Evolutionary conservation across 2,113 vertebrate species (phyloP).

Genomic region (Hippocampus mohnikei): DNA sequence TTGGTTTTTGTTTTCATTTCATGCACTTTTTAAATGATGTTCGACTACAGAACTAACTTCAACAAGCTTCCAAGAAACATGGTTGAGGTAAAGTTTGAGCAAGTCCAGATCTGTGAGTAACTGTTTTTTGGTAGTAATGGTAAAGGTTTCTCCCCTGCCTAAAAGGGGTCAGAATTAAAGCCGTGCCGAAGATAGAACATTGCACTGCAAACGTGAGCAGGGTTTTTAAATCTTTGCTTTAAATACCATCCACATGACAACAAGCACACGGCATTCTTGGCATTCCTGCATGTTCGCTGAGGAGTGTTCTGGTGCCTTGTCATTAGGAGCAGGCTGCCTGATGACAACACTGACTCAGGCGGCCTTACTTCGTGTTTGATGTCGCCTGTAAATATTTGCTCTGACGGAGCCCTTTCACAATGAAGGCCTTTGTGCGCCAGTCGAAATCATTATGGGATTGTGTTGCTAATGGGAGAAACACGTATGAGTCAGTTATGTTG

Average conservation of each 20-base stretch:
- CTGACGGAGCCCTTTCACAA: constrained; percentile 26
- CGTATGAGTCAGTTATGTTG: constrained; percentile 15
- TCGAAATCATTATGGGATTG: constrained; percentile 43
- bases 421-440: constrained; percentile 38
- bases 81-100: constrained; percentile 39
- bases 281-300: constrained; percentile 50
- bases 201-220: constrained; percentile 39
- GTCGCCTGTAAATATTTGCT: constrained; percentile 58
- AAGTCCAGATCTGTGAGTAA: constrained; percentile 33
- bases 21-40: constrained; percentile 16
- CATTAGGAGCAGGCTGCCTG: constrained; percentile 50
- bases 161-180: constrained; percentile 47
- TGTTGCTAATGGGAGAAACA: constrained; percentile 43
- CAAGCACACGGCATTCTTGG: constrained; percentile 52
- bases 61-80: constrained; percentile 28
- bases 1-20: constrained; percentile 36
- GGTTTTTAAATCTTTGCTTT: constrained; percentile 44
- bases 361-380: constrained; percentile 54
- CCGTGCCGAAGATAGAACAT: constrained; percentile 26
- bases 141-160: constrained; percentile 40
- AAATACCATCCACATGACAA: constrained; percentile 57
- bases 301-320: constrained; percentile 58
- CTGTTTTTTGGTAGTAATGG: constrained; percentile 35
- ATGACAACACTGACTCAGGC: constrained; percentile 57
- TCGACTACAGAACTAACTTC: not conserved